A percentile compares a stretch with the other conserved stretches of the same genome.
Conservation (phyloP, 2,797 vertebrate genomes). For the Malurus leucopterus region DNA sequence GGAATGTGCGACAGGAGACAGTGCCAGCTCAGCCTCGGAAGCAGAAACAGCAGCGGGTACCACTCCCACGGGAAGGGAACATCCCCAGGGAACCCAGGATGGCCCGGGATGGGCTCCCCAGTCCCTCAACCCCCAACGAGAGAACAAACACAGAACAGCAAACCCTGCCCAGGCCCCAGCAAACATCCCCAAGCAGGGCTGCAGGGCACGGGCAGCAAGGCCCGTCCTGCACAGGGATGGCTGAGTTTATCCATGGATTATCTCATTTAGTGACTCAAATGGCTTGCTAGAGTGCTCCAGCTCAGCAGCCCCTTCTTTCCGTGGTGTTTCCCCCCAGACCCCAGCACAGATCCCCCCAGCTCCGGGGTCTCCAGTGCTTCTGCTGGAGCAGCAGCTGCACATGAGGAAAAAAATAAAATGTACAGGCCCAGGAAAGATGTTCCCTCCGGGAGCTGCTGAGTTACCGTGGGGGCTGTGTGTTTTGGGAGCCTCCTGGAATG, state of each 20-base stretch:
- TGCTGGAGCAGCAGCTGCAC: neutral
- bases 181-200: neutral
- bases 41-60: neutral
- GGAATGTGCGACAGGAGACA: neutral
- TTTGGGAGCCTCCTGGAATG: neutral
- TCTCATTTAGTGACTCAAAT: neutral
- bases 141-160: neutral
- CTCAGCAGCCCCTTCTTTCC: neutral
- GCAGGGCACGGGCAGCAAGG: accelerated
- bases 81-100: neutral
- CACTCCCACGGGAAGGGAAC: neutral
- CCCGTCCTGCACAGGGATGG: accelerated
- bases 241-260: neutral
- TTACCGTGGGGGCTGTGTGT: neutral
- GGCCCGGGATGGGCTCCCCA: neutral
- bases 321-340: neutral
- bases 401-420: neutral
- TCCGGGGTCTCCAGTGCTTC: accelerated
- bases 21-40: neutral
- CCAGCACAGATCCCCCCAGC: neutral
- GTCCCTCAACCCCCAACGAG: neutral
- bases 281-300: neutral
- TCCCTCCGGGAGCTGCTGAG: neutral
- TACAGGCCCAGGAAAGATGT: neutral
- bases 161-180: neutral